Conservation (phyloP, 2,113 vertebrate genomes). For the Vicugna pacos region DNA sequence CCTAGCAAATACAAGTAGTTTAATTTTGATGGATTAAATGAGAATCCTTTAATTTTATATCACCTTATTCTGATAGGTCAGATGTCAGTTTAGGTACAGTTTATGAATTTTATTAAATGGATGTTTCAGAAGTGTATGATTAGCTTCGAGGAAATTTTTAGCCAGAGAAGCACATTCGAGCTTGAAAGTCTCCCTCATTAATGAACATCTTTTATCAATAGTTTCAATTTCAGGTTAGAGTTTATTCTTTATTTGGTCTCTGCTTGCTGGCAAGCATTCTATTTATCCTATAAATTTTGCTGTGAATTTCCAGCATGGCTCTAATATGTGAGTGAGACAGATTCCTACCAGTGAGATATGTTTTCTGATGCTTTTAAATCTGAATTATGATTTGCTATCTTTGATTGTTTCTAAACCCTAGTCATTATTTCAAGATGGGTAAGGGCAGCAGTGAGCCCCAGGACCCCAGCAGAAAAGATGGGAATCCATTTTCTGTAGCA, state of each 20-base stretch:
- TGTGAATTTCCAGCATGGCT: not conserved
- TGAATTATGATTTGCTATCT: not conserved
- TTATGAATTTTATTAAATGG: slow-evolving; percentile 47
- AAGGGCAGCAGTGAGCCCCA: not conserved
- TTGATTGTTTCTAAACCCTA: slow-evolving; percentile 36
- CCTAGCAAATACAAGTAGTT: not conserved
- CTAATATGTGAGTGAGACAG: not conserved
- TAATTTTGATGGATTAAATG: not conserved
- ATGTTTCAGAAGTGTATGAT: slow-evolving; percentile 43
- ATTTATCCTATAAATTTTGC: not conserved
- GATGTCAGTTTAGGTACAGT: not conserved
- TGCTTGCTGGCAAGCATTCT: not conserved
- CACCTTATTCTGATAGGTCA: not conserved
- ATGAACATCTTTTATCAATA: not conserved
- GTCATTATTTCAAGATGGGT: not conserved
- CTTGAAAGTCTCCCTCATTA: not conserved
- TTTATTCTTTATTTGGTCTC: slow-evolving; percentile 16
- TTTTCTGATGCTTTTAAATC: slow-evolving; percentile 39
- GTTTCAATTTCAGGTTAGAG: slow-evolving; percentile 42
- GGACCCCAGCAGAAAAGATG: not conserved
- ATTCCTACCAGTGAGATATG: not conserved
- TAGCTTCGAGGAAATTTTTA: slow-evolving; percentile 44
- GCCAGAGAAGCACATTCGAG: not conserved
- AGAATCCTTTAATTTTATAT: slow-evolving; percentile 45
- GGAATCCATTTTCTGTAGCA: not conserved